Evolutionary conservation across 2,113 vertebrate species (phyloP).

Genomic region (Tonatia bakeri): DNA sequence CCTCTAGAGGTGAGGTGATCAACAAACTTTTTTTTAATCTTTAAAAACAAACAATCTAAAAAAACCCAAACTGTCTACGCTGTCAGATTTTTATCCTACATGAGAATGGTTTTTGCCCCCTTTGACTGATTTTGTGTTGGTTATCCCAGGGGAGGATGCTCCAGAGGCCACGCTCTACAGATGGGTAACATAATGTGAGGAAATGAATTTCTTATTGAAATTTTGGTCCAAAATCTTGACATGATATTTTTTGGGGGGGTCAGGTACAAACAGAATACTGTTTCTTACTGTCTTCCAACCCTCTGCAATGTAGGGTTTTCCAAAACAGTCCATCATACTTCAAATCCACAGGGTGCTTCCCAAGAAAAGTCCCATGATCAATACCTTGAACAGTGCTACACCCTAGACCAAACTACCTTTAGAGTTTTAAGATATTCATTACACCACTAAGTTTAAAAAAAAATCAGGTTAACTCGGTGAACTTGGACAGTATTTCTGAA

Average conservation of each 20-base stretch:
- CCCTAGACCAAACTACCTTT: neutral
- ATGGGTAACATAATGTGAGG: neutral
- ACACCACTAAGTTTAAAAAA: neutral
- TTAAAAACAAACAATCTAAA: neutral
- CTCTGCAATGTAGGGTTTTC: neutral
- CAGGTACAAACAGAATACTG: neutral
- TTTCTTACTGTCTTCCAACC: neutral
- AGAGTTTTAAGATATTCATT: neutral
- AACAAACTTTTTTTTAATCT: neutral
- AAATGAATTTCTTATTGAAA: neutral
- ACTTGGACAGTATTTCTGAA: neutral
- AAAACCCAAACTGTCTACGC: neutral
- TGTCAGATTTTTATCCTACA: neutral
- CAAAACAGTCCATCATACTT: neutral
- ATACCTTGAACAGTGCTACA: neutral
- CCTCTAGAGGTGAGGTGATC: neutral
- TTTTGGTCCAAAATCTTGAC: slow-evolving; percentile 2
- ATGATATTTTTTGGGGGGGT: neutral
- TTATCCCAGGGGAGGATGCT: neutral
- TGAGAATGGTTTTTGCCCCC: neutral
- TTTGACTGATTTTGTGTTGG: neutral
- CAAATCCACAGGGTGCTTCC: neutral
- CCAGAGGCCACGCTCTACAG: neutral
- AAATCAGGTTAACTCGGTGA: neutral
- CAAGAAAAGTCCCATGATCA: neutral